phyloP scores from a whole-genome alignment of 2,113 vertebrate species.

The Xiphophorus maculatus region DNA sequence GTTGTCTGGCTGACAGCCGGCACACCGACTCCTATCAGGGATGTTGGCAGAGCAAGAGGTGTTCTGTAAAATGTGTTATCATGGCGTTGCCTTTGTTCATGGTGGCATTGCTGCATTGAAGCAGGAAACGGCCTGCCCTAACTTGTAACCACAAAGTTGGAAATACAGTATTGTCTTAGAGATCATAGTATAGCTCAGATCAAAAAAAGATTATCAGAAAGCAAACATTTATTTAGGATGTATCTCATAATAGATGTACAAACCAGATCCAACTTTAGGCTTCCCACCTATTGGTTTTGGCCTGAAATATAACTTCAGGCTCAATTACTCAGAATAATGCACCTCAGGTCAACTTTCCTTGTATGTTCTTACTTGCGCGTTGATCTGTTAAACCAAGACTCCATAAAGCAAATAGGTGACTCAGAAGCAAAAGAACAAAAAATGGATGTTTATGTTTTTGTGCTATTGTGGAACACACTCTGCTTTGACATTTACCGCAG shows the following conservation, averaged over 20 bases:
- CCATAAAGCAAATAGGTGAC: not conserved
- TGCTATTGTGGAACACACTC: not conserved
- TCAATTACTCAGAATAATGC: not conserved
- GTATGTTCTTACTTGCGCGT: not conserved
- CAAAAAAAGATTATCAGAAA: not conserved
- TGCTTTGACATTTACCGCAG: not conserved
- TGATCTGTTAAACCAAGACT: not conserved
- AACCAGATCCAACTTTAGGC: not conserved
- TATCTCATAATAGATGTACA: not conserved
- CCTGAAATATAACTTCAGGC: not conserved
- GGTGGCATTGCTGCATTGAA: not conserved
- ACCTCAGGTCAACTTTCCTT: not conserved
- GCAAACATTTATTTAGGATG: not conserved
- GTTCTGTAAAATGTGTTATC: not conserved
- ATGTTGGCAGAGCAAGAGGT: not conserved
- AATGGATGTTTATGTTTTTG: too few relatives aligned
- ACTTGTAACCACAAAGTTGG: not conserved
- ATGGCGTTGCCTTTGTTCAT: not conserved
- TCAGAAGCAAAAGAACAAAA: not conserved
- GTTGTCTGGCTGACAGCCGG: not conserved
- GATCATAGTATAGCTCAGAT: not conserved
- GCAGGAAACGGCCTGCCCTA: not conserved
- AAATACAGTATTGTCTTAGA: not conserved
- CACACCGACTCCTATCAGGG: not conserved
- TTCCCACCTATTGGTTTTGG: not conserved